Percentiles rank a stretch among this genome's conserved stretches.
These are phyloP conservation scores for Peromyscus attwateri DNA, from an alignment of 2,797 vertebrate genomes.

Conservation along the genomic window DNA sequence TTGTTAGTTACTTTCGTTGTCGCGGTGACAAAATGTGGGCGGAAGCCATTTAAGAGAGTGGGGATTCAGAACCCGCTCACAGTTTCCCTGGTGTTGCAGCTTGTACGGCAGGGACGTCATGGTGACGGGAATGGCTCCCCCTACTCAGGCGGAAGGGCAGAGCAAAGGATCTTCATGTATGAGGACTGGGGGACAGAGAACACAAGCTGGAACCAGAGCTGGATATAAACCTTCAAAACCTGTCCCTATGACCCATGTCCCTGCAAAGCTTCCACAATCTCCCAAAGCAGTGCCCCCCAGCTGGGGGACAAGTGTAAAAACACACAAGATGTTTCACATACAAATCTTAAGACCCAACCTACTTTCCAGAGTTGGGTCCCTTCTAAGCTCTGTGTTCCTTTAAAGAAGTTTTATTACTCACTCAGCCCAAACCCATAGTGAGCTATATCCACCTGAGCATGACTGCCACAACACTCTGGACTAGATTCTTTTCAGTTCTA, in stretches of 20 bases:
- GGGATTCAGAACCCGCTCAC: neutral
- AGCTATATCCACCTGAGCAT: neutral
- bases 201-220: neutral
- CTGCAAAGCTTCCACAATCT: neutral
- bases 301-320: neutral
- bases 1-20: neutral
- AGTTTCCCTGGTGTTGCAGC: neutral
- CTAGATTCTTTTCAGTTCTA: neutral
- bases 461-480: neutral
- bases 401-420: conserved; percentile 9
- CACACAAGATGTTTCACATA: neutral
- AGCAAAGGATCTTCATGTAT: too few relatives aligned
- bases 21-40: neutral
- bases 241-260: neutral
- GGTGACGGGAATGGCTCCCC: neutral
- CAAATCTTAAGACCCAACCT: neutral
- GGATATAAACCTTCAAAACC: neutral
- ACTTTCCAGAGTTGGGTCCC: neutral
- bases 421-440: neutral
- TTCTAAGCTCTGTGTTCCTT: neutral
- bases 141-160: neutral
- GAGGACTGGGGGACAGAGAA: too few relatives aligned
- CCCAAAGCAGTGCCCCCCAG: neutral
- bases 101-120: neutral
- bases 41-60: neutral